A percentile compares a stretch with the other conserved stretches of the same genome.
Conservation (phyloP, 2,113 vertebrate species). For the Peromyscus maniculatus region DNA sequence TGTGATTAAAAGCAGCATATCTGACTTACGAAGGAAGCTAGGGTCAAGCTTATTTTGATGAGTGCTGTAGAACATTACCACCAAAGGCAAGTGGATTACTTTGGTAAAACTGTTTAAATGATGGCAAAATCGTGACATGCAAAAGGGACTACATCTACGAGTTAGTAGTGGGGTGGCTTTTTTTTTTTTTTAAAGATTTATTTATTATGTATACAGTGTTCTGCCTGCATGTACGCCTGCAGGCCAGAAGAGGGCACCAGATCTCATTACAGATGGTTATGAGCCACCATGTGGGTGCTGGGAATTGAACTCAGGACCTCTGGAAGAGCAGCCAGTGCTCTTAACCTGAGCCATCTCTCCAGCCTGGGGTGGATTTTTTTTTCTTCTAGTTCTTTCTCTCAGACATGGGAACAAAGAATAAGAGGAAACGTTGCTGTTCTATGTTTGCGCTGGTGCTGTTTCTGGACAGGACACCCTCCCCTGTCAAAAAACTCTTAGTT, state of each 20-base stretch:
- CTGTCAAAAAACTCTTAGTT: background rate
- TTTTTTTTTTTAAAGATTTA: no score
- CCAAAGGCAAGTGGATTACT: background rate
- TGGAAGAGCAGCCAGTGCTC: no score
- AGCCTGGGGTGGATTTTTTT: no score
- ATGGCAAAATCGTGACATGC: background rate
- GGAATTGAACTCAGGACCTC: no score
- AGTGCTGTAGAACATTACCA: background rate
- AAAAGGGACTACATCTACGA: background rate
- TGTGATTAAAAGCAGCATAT: background rate
- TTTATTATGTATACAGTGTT: no score
- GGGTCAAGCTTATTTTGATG: background rate
- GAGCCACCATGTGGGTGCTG: no score
- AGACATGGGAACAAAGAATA: no score
- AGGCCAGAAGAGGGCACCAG: no score
- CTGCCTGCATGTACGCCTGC: no score
- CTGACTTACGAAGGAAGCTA: conserved; percentile 14
- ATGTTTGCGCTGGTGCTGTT: background rate
- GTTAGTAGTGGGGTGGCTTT: background rate
- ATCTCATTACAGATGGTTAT: no score
- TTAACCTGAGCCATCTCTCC: no score
- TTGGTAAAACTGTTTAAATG: background rate
- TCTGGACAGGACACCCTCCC: background rate
- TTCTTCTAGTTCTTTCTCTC: background rate
- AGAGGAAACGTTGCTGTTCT: background rate